Percentiles rank a stretch among this genome's conserved stretches.
phyloP scores from a whole-genome alignment of 2,888 invertebrate genomes.

The Drosophila histrio region DNA sequence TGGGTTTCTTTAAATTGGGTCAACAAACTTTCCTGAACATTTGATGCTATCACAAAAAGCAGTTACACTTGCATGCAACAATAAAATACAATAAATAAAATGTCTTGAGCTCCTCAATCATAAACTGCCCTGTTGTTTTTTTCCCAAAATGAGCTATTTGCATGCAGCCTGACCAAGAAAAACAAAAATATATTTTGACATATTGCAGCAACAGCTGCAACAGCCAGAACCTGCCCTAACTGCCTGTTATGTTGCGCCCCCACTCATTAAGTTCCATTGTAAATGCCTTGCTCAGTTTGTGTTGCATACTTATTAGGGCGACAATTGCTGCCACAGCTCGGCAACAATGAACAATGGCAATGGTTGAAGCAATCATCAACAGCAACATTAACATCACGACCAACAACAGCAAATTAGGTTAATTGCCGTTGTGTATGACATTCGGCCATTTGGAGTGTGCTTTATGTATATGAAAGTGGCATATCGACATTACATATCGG shows the following conservation, averaged over 20 bases:
- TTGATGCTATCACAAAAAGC: neutral
- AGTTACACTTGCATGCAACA: neutral
- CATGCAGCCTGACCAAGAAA: conserved; percentile 32
- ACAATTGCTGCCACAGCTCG: conserved; percentile 1
- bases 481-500: neutral
- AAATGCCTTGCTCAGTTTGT: conserved; percentile 45
- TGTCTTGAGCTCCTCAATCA: neutral
- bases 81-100: neutral
- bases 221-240: conserved; percentile 20
- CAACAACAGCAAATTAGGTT: conserved; percentile 60
- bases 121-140: neutral
- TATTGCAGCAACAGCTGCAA: conserved; percentile 19
- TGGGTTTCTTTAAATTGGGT: neutral
- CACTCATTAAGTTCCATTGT: conserved; percentile 64
- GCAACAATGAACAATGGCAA: neutral
- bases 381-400: conserved; percentile 51
- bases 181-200: conserved; percentile 6
- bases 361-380: conserved; percentile 44
- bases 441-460: conserved; percentile 40
- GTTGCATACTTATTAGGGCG: conserved; percentile 59
- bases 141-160: conserved; percentile 43
- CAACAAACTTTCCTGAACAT: too few species aligned
- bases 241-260: conserved; percentile 15
- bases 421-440: conserved; percentile 69
- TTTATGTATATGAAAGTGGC: neutral